Base-by-base conservation (phyloP, 2,888 invertebrate species). In the Sycophila texana region DNA sequence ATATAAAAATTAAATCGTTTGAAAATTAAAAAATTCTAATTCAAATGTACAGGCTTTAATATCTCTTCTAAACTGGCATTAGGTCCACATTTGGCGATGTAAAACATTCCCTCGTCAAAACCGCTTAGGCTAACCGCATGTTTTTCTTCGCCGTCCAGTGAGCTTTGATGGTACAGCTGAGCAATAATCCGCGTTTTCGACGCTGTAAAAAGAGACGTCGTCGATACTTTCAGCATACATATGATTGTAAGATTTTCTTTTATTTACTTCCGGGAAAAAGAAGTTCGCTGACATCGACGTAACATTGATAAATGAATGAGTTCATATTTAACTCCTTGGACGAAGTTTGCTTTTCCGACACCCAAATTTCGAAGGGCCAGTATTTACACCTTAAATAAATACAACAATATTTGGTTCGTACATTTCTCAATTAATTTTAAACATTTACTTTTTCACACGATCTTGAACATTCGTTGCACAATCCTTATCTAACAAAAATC, bases 201-300 rank as follows among this genome's bases (percentile, higher is more conserved):
- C 20, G 70, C 88, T 88, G 47, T 0, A 71, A 30, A 63, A 76
- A 55, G 51, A 10, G 13, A 4, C 4, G 2, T 49, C 65, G 14
- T 26, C 30, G 7, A 39, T 3, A 63, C 30, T 26, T 49, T 39
- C 39, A 7, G 39, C 10, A 39, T 53, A 16, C 16, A 5, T n/a
- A n/a, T 18, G 55, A 22, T n/a, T 61, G 13, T 20, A 53, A 4
- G 26, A 47, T 16, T 4, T 49, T 49, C 4, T 49, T 51, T 47
- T 16, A 81, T 81, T 84, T 81, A 88, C 88, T 85, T 84, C 88
- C 88, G 18, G 88, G 88, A 72, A 86, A 88, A 18, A 88, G 83
- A 14, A 88, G 86, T 71, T 87, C 85, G 3, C 86, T 84, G 4
- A 85, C 53, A 55, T 88, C 86, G 13, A 83, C 83, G 73, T 86